Evolutionary conservation across 2,113 vertebrate genomes (phyloP), one percentile per base, ranked within the genome.

Genomic region (Podilymbus podiceps): DNA sequence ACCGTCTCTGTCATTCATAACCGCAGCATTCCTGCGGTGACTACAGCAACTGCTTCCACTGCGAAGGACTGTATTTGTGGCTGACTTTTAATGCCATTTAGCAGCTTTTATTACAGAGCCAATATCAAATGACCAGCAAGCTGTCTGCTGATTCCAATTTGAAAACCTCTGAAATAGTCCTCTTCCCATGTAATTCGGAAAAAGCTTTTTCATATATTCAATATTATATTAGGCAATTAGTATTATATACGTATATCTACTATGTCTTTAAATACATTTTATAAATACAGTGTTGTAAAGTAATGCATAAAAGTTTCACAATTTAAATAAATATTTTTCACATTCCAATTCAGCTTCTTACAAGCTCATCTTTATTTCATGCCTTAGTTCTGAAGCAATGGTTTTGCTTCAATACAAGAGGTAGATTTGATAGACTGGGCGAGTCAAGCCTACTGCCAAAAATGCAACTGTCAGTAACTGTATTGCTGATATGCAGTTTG

Each of bases 271-370:
- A 97, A 93, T 97, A 96, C 44, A 64, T 85, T 95, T 96, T 88
- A 97, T 97, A 98, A 98, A 98, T 97, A 98, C 93, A 93, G 86
- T 97, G 53, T 97, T 94, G 89, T 92, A 97, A 98, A 95, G 95
- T 90, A 77, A 97, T 46, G 97, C 96, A 96, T 97, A 95, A 98
- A 97, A 97, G 93, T 97, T 97, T 95, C 79, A 97, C 90, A 98
- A 98, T 98, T 97, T 98, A 95, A 98, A 98, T 96, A 98, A 97
- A 97, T 97, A 98, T 96, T 97, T 96, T 98, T 97, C 97, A 98
- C 97, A 97, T 98, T 98, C 97, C 97, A 98, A 98, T 98, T 98
- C 95, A 97, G 93, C 91, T 97, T 97, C 95, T 97, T 94, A 96
- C 66, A 95, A 96, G 95, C 96, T 97, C 78, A 93, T 94, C 86